Percentiles rank a stretch among this genome's conserved stretches.
phyloP scores from a whole-genome alignment of 2,113 vertebrate genomes.

The Poicephalus gulielmi region DNA sequence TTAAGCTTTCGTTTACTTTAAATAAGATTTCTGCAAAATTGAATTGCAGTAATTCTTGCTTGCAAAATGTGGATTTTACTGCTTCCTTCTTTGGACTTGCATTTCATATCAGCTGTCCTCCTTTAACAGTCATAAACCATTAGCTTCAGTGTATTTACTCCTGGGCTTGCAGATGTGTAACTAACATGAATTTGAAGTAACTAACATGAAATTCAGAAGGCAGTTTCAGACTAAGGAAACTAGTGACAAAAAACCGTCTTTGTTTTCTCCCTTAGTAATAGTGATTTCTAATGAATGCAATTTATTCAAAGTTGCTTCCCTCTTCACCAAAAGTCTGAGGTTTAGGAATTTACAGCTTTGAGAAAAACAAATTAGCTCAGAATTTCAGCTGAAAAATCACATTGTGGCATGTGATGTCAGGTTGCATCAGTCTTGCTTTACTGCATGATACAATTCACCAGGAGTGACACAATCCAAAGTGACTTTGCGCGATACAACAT shows the following conservation, averaged over 20 bases:
- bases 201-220: not conserved
- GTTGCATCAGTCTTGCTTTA: not conserved
- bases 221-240: not conserved
- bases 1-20: not conserved
- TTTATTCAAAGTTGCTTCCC: not conserved
- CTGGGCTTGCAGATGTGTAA: not conserved
- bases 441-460: not conserved
- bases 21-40: not conserved
- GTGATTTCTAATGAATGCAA: not conserved
- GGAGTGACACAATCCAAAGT: slow-evolving; percentile 3
- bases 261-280: not conserved
- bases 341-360: not conserved
- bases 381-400: not conserved
- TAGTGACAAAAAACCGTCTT: not conserved
- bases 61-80: not conserved
- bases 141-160: not conserved
- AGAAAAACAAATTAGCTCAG: not conserved
- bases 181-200: not conserved
- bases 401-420: not conserved
- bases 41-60: not conserved
- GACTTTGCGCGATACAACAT: not conserved
- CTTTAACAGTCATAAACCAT: not conserved
- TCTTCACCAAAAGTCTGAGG: not conserved
- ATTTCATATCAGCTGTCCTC: not conserved
- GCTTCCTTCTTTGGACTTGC: not conserved